Conservation (phyloP, 2,113 vertebrate species). For the Azemiops feae region DNA sequence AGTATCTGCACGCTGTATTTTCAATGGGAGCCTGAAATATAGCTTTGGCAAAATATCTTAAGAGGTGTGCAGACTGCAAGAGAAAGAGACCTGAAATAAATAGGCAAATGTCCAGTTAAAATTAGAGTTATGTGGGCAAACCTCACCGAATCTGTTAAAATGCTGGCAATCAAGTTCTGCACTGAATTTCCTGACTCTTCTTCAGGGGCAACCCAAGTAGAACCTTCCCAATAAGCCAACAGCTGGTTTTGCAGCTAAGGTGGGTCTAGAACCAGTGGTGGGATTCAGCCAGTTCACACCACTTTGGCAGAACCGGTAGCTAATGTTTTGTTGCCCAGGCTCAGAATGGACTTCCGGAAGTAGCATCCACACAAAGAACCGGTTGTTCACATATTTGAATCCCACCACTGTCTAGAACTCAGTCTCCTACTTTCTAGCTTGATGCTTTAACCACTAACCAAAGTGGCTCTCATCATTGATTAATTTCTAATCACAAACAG, state of each 20-base stretch:
- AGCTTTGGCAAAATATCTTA: not conserved
- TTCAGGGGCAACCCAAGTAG: not conserved
- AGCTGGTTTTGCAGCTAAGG: too few relatives aligned
- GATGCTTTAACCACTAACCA: not conserved
- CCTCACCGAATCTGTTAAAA: not conserved
- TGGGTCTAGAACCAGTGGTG: too few relatives aligned
- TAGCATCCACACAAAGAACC: too few relatives aligned
- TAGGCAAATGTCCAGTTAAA: not conserved
- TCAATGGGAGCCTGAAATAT: not conserved
- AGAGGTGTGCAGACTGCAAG: not conserved
- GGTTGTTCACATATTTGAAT: too few relatives aligned
- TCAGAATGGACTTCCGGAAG: too few relatives aligned
- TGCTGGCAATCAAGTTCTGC: not conserved
- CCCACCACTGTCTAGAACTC: too few relatives aligned
- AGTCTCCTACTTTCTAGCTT: too few relatives aligned
- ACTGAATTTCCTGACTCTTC: not conserved
- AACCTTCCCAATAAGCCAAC: not conserved
- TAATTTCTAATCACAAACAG: not conserved
- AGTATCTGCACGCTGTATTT: not conserved
- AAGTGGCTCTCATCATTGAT: not conserved
- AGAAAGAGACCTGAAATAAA: not conserved
- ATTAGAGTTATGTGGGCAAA: not conserved
- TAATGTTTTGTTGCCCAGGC: too few relatives aligned
- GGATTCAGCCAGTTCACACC: too few relatives aligned
- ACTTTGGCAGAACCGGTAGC: too few relatives aligned